Conservation (phyloP, 2,888 invertebrate species). For the Lucinisca nassula region DNA sequence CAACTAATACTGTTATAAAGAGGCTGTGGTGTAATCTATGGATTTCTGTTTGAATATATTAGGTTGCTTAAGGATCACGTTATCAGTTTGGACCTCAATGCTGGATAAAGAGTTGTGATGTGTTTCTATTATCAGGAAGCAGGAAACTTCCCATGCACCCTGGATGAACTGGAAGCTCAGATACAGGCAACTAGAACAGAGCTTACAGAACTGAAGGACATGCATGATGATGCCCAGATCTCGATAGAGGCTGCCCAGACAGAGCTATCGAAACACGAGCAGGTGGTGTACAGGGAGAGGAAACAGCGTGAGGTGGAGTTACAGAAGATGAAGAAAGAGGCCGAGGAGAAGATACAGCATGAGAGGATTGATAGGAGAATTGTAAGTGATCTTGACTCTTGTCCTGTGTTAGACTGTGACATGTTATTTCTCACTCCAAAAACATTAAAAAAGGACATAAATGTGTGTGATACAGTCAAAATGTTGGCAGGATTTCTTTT, state of each 20-base stretch:
- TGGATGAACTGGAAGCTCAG: constrained; percentile 86
- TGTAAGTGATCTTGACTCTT: too few species aligned
- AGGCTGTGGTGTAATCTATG: too few species aligned
- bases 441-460: too few species aligned
- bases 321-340: constrained; percentile 87
- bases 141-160: constrained; percentile 84
- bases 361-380: constrained; percentile 87
- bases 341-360: constrained; percentile 87
- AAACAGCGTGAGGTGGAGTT: constrained; percentile 87
- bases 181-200: constrained; percentile 83
- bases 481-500: too few species aligned
- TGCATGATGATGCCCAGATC: constrained; percentile 86
- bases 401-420: too few species aligned
- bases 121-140: constrained; percentile 87
- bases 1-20: too few species aligned
- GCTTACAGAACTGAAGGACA: constrained; percentile 84
- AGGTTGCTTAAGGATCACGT: too few species aligned
- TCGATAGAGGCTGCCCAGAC: constrained; percentile 85
- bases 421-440: too few species aligned
- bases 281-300: constrained; percentile 84
- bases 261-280: constrained; percentile 86
- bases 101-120: too few species aligned
- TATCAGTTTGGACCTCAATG: too few species aligned
- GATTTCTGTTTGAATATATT: too few species aligned
- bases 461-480: too few species aligned